phyloP scores from a whole-genome alignment of 2,113 vertebrate species.

The Riparia riparia region DNA sequence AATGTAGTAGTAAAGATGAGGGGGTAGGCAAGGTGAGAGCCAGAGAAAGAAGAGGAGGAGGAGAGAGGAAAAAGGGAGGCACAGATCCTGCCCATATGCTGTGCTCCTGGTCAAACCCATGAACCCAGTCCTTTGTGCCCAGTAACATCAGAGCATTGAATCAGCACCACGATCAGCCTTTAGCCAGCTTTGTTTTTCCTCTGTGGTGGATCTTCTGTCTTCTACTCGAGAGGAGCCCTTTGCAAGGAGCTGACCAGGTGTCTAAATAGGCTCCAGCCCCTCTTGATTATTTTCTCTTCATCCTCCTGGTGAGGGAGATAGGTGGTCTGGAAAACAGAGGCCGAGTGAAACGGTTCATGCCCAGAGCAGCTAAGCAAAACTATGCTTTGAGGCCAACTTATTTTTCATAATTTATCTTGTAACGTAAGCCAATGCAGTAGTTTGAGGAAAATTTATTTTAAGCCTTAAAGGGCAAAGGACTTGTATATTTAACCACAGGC shows the following conservation, averaged over 20 bases:
- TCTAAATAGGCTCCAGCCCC: constrained; percentile 52
- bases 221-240: neutral
- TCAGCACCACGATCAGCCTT: neutral
- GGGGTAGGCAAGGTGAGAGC: neutral
- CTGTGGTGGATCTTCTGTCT: constrained; percentile 43
- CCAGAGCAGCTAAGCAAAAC: constrained; percentile 59
- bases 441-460: constrained; percentile 49
- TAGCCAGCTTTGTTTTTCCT: constrained; percentile 19
- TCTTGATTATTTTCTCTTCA: constrained; percentile 66
- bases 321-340: constrained; percentile 54
- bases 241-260: constrained; percentile 52
- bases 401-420: constrained; percentile 69
- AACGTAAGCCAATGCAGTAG: constrained; percentile 66
- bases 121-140: neutral
- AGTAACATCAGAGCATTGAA: neutral
- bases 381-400: constrained; percentile 63
- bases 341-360: constrained; percentile 52
- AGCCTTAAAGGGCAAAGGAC: constrained; percentile 58
- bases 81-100: fast-evolving
- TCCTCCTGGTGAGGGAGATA: constrained; percentile 57
- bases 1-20: neutral
- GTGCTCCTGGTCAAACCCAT: neutral
- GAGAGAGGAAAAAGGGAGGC: neutral
- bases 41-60: neutral
- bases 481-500: constrained; percentile 67